Conservation (phyloP, 2,797 vertebrate genomes). For the Gambusia yucatana region DNA sequence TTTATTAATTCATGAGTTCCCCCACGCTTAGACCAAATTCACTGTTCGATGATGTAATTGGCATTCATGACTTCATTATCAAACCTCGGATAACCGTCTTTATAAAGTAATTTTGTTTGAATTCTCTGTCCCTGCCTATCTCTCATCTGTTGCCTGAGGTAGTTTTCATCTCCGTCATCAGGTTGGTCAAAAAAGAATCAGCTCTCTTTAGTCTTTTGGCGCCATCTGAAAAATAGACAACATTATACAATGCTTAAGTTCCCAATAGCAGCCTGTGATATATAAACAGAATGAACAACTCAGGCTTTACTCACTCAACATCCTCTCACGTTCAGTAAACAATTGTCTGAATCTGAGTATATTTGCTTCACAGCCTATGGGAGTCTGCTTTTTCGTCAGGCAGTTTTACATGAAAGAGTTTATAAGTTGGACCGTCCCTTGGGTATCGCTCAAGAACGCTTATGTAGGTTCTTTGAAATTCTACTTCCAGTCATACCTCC, state of each 20-base stretch:
- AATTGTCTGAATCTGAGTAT: conserved; percentile 6
- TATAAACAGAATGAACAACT: conserved; percentile 13
- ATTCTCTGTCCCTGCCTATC: conserved; percentile 8
- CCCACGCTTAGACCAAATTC: background rate
- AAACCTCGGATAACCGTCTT: conserved; percentile 19
- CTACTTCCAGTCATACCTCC: conserved; percentile 26
- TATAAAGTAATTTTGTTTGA: conserved; percentile 22
- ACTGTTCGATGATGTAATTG: background rate
- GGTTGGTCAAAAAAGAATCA: conserved; percentile 9
- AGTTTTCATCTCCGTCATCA: conserved; percentile 20
- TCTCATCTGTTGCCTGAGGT: conserved; percentile 7
- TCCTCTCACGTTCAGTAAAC: conserved; percentile 27
- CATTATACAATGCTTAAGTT: background rate
- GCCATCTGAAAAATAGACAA: background rate
- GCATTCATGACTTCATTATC: conserved; percentile 9
- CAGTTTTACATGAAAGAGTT: background rate
- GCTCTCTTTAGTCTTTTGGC: background rate
- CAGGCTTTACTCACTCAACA: conserved; percentile 11
- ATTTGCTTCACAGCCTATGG: conserved; percentile 4
- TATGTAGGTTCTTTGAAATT: background rate
- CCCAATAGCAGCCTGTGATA: conserved; percentile 6
- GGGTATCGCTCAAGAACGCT: conserved; percentile 11
- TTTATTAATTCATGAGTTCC: background rate
- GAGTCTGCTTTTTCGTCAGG: background rate
- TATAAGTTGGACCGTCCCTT: conserved; percentile 5